Percentiles rank a stretch among this genome's conserved stretches.
phyloP scores from a whole-genome alignment of 2,888 invertebrate species.

The Tuta absoluta region DNA sequence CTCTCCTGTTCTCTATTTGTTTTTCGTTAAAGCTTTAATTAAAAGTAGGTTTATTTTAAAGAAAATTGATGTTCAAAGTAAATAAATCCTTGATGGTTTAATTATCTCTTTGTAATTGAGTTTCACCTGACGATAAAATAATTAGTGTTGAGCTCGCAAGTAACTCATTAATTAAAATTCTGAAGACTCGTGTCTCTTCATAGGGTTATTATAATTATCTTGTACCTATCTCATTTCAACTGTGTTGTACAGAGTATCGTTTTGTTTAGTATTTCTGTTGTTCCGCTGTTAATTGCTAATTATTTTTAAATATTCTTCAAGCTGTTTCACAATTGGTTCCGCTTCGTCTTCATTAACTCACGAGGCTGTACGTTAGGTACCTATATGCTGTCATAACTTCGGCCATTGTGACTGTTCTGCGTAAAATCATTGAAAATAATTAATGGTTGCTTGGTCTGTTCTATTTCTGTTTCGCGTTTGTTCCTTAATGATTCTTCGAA shows the following conservation, averaged over 20 bases:
- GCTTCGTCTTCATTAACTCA: slow-evolving; percentile 10
- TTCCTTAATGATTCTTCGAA: slow-evolving; percentile 11
- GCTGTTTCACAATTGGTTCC: slow-evolving; percentile 10
- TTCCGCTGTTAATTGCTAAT: slow-evolving; percentile 15
- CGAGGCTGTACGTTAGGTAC: background rate
- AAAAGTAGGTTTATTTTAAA: slow-evolving; percentile 79
- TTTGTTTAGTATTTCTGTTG: slow-evolving; percentile 12
- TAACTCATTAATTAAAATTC: slow-evolving; percentile 50
- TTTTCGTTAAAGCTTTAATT: slow-evolving; percentile 79
- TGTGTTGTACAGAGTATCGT: slow-evolving; percentile 1
- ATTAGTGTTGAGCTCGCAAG: slow-evolving; percentile 56
- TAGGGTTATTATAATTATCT: slow-evolving; percentile 14
- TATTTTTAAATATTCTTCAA: slow-evolving; percentile 7
- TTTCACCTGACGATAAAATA: slow-evolving; percentile 73
- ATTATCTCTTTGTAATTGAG: slow-evolving; percentile 79
- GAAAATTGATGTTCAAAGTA: slow-evolving; percentile 79
- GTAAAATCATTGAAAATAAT: slow-evolving; percentile 22
- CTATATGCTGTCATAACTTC: slow-evolving; percentile 20
- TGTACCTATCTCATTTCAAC: background rate
- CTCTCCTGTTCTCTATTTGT: slow-evolving; percentile 69
- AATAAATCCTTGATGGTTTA: slow-evolving; percentile 78
- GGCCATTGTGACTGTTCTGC: slow-evolving; percentile 13
- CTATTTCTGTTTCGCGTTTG: slow-evolving; percentile 19
- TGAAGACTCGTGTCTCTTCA: slow-evolving; percentile 23
- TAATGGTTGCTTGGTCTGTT: slow-evolving; percentile 15